Evolutionary conservation across 2,113 vertebrate species (phyloP).

Genomic region (Mohoua ochrocephala): DNA sequence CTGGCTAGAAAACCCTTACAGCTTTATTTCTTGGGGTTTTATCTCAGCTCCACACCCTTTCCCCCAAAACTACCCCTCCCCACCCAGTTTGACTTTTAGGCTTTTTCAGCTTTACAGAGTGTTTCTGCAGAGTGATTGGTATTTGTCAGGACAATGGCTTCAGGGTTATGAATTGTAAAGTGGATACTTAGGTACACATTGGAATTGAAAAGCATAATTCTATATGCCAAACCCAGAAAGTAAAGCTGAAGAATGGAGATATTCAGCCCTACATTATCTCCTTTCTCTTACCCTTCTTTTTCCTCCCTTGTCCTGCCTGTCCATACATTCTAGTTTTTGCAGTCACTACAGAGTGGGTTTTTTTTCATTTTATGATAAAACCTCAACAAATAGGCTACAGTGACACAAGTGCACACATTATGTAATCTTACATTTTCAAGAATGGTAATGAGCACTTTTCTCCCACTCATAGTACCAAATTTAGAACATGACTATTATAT

Average conservation of each 20-base stretch:
- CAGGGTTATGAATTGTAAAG: background rate
- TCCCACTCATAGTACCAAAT: background rate
- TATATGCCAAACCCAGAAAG: background rate
- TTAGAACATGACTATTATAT: background rate
- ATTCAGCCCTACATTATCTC: background rate
- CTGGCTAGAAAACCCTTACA: background rate
- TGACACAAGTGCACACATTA: background rate
- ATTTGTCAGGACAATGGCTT: background rate
- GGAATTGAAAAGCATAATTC: background rate
- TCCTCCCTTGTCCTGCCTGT: background rate
- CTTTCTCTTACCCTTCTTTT: background rate
- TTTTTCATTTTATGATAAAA: background rate
- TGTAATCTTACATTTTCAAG: background rate
- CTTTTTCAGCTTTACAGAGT: background rate
- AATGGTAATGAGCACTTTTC: background rate
- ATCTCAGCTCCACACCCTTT: rapidly evolving
- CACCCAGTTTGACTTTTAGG: background rate
- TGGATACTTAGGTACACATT: rapidly evolving
- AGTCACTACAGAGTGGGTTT: background rate
- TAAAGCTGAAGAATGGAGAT: background rate
- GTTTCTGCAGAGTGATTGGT: background rate
- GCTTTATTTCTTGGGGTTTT: background rate
- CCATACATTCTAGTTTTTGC: background rate
- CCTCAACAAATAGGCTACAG: background rate
- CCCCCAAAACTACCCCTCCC: background rate